Conservation (phyloP, 2,797 vertebrate genomes). For the Aythya fuligula region DNA sequence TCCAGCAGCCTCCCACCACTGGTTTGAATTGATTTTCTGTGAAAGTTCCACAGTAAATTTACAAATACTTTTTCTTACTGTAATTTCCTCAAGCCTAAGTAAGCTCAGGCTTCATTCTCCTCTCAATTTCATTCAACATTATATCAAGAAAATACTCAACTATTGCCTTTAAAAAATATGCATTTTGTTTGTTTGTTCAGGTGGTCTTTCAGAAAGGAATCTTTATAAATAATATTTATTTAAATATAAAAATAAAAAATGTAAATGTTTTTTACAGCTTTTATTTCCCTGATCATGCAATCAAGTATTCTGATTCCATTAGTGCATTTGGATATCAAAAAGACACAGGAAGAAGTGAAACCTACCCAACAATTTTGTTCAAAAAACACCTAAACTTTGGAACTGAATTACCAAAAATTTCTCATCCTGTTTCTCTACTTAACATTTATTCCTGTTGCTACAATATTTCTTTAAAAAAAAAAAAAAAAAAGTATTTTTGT, state of each 20-base stretch:
- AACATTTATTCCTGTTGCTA: background rate
- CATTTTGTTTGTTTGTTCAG: background rate
- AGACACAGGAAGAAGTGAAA: background rate
- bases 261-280: background rate
- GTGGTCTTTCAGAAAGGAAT: background rate
- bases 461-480: background rate
- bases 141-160: background rate
- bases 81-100: background rate
- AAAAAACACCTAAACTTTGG: background rate
- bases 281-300: background rate
- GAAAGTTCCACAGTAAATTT: background rate
- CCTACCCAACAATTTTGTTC: background rate
- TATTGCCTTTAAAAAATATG: accelerated
- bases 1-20: background rate
- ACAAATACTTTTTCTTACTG: background rate
- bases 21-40: background rate
- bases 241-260: background rate
- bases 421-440: background rate
- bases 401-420: background rate
- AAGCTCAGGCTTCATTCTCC: background rate
- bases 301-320: background rate
- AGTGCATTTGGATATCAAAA: background rate
- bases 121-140: background rate
- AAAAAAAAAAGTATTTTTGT: background rate
- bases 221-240: background rate